Base-by-base conservation (phyloP, 2,888 invertebrate species). In the Oscheius sp. region DNA sequence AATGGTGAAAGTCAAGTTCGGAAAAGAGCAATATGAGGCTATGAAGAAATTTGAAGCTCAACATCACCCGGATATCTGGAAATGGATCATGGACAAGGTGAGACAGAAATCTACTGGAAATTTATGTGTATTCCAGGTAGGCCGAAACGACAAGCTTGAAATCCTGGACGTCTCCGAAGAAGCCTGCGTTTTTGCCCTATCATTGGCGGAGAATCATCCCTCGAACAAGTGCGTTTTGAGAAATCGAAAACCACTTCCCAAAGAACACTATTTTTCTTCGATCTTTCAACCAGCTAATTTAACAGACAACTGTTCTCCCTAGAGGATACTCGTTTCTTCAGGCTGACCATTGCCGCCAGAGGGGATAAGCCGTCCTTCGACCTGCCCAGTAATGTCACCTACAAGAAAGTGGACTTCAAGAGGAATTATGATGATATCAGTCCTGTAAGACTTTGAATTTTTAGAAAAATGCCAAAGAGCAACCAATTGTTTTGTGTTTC, bases 111-210 rank as follows among this genome's bases (percentile, higher is more conserved):
- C 35, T n/a, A 7, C 63, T 61, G 16, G 9, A 9, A 3, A 18
- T 43, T 9, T 18, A 3, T 2, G 29, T 61, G 12, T 27, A n/a
- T 58, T 76, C n/a, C 53, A 81, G 80, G 70, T 81, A 21, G 83
- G 83, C 16, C 76, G 76, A 59, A 77, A 69, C 0, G 81, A 82
- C 16, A 76, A 74, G 3, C 74, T 83, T 25, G 74, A 76, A 0
- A 78, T 83, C 23, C 73, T 83, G 46, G 83, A 83, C 35, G 80
- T 83, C n/a, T 83, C 83, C 7, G 83, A 83, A 53, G 81, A 83
- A 68, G 81, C 80, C 0, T 80, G 82, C 35, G 74, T 79, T 1
- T 83, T 83, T 52, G 81, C 81, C 1, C 68, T 83, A 9, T 81
- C 77, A 6, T 55, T 83, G 69, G 83, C 83, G 45, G 83, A 83